Base-by-base conservation (phyloP, 2,113 vertebrate genomes). In the Suricata suricatta region DNA sequence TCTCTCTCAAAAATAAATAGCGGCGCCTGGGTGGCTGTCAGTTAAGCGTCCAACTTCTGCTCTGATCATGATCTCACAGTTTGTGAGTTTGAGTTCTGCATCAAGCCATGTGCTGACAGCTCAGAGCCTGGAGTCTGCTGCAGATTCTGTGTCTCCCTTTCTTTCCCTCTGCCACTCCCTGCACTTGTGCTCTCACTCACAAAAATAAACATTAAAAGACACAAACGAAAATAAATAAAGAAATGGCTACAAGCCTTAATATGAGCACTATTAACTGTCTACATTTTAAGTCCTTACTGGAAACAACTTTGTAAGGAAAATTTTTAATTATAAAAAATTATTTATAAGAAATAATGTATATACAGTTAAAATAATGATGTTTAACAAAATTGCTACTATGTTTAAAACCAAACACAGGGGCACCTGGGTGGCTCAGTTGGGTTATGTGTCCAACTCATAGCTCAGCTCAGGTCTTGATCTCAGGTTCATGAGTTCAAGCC, bases 241-340 rank as follows among this genome's bases (percentile, higher is more conserved):
- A n/a, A 52, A 79, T 52, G 76, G 76, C 47, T 79, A 66, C 25
- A 4, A 9, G 15, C 17, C 41, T 19, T 44, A 54, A 74, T 76
- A 84, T 17, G 9, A 29, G 84, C 33, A 93, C 15, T 52, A 68
- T 64, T n/a, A 74, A 74, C 8, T 7, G 3, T 31, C 23, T 35
- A 95, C 1, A 17, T 79, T 90, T 86, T 68, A 91, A 88, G 57
- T 71, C 88, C 14, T 60, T 60, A 82, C 2, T 92, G 52, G 12
- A 88, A 95, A 17, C 16, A 90, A 89, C 50, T 88, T 41, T 86
- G 25, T n/a, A 71, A 33, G 13, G 14, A 3, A 79, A 44, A 90
- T n/a, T 85, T 87, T 86, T 64, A 92, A 91, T 12, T 77, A 12
- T 71, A 88, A 95, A 88, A 96, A 74, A 29, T 2, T 86, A 23